Conservation (phyloP, 2,888 invertebrate genomes). For the Chrysotoxum bicinctum region DNA sequence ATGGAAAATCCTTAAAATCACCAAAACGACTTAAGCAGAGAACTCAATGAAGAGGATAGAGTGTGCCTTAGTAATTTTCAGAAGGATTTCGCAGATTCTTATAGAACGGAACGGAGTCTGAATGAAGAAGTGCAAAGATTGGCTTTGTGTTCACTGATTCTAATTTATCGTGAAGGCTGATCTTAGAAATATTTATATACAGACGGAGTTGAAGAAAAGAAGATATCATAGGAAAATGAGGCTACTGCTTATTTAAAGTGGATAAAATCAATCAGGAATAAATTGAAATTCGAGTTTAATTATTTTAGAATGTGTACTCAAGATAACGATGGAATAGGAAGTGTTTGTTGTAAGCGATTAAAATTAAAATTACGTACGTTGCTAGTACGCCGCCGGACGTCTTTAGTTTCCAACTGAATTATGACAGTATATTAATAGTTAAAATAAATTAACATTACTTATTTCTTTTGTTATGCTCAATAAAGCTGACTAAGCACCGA, state of each 20-base stretch:
- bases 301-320: conserved; percentile 37
- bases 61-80: conserved; percentile 61
- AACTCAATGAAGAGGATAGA: conserved; percentile 31
- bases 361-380: neutral
- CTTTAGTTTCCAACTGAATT: neutral
- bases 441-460: too few species aligned
- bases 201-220: conserved; percentile 2
- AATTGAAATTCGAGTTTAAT: conserved; percentile 67
- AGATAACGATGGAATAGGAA: neutral
- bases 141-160: conserved; percentile 59
- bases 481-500: too few species aligned
- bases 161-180: conserved; percentile 61
- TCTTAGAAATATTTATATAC: conserved; percentile 13
- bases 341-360: too few species aligned
- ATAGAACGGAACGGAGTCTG: neutral
- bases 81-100: conserved; percentile 7
- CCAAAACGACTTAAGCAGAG: conserved; percentile 62
- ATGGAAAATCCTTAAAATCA: conserved; percentile 71
- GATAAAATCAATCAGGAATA: conserved; percentile 62
- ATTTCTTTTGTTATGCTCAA: too few species aligned
- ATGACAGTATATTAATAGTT: neutral
- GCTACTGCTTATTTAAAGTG: conserved; percentile 48
- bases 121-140: conserved; percentile 44
- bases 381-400: neutral
- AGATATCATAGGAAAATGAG: conserved; percentile 28